phyloP scores from a whole-genome alignment of 2,797 vertebrate species.

The Sebastes aleutianus region DNA sequence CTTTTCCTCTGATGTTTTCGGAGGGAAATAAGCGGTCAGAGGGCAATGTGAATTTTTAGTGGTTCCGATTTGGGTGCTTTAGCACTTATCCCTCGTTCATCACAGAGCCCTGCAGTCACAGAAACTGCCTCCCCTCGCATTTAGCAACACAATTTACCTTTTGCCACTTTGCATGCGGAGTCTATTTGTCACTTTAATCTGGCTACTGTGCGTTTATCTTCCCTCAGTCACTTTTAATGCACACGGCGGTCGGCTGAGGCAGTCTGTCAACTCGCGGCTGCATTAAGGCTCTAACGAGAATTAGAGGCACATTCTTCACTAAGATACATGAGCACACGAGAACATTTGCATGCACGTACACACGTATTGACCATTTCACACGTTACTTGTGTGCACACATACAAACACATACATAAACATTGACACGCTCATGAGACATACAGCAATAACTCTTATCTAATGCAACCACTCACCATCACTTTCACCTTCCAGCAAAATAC shows the following conservation, averaged over 20 bases:
- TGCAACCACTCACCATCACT: not conserved
- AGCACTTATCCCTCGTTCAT: conserved; percentile 77
- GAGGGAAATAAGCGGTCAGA: conserved; percentile 55
- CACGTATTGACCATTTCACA: conserved; percentile 35
- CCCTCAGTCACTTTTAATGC: conserved; percentile 72
- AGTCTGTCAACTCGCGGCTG: conserved; percentile 62
- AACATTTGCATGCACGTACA: conserved; percentile 34
- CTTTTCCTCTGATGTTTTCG: conserved; percentile 63
- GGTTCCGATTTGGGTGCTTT: conserved; percentile 52
- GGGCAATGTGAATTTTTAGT: conserved; percentile 64
- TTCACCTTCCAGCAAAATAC: conserved; percentile 7
- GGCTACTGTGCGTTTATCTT: conserved; percentile 66
- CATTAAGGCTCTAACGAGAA: conserved; percentile 63
- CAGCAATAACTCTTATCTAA: conserved; percentile 36
- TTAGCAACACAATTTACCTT: conserved; percentile 76
- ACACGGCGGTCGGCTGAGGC: conserved; percentile 47
- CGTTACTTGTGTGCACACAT: conserved; percentile 6
- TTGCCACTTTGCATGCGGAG: conserved; percentile 72
- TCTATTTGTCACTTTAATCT: conserved; percentile 80
- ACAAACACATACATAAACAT: conserved; percentile 20
- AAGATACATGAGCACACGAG: conserved; percentile 29
- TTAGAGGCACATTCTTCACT: conserved; percentile 53
- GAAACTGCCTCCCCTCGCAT: conserved; percentile 66
- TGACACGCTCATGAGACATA: conserved; percentile 2
- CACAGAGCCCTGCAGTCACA: conserved; percentile 52